phyloP scores from a whole-genome alignment of 2,888 invertebrate genomes.

The Caenorhabditis imperialis region DNA sequence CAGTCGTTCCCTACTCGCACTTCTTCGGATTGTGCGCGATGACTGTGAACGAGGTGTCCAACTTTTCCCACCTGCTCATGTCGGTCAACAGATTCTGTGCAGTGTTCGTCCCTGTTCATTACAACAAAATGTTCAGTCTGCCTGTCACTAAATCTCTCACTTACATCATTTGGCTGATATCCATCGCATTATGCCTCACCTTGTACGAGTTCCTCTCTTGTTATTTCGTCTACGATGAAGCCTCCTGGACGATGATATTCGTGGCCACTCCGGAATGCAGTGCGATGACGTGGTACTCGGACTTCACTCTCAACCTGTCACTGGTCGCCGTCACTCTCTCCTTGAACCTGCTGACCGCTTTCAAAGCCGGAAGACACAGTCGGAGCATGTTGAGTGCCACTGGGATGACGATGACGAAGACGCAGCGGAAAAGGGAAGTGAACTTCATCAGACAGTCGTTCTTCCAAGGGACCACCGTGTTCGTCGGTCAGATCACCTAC shows the following conservation, averaged over 20 bases:
- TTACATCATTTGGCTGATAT: background rate
- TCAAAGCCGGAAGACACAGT: conserved; percentile 17
- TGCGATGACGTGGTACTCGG: conserved; percentile 23
- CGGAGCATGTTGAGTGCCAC: conserved; percentile 8
- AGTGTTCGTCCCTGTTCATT: conserved; percentile 10
- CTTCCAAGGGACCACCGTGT: conserved; percentile 17
- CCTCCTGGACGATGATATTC: conserved; percentile 10
- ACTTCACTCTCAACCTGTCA: conserved; percentile 23
- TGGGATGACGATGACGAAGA: conserved; percentile 19
- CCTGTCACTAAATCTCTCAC: conserved; percentile 1
- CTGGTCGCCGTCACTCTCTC: conserved; percentile 14
- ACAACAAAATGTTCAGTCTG: conserved; percentile 16
- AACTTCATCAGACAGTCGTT: conserved; percentile 31
- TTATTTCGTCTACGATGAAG: conserved; percentile 9
- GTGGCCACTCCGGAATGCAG: conserved; percentile 1
- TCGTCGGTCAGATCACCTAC: conserved; percentile 23
- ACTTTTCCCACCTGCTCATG: conserved; percentile 21
- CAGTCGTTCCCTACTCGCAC: background rate
- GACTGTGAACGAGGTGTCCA: conserved; percentile 25
- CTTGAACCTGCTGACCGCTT: conserved; percentile 24
- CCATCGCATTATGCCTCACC: background rate
- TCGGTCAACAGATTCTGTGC: conserved; percentile 27
- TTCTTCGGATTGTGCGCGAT: conserved; percentile 14
- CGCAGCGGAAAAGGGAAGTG: conserved; percentile 13
- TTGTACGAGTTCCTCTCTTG: conserved; percentile 15